These are phyloP conservation scores for Latrodectus hesperus DNA, from an alignment of 2,888 invertebrate species.

Conservation along the genomic window DNA sequence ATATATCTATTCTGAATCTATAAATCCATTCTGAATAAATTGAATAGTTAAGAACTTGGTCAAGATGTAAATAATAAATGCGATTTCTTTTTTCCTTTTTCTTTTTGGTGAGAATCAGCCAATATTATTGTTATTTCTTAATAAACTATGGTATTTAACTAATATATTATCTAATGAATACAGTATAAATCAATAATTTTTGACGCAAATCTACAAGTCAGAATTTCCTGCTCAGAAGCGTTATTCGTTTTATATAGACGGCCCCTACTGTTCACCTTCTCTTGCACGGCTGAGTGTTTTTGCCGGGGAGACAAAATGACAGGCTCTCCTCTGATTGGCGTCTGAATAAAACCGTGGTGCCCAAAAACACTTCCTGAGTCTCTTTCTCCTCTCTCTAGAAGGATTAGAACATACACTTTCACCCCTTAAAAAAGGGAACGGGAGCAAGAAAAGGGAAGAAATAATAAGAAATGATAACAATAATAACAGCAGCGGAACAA, in stretches of 20 bases:
- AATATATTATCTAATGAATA: no score
- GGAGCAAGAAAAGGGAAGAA: slow-evolving; percentile 15
- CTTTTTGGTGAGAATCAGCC: no score
- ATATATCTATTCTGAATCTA: no score
- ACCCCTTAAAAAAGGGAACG: not conserved
- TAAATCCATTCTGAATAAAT: no score
- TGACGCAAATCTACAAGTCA: no score
- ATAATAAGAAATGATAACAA: slow-evolving; percentile 50
- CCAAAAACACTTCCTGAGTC: slow-evolving; percentile 43
- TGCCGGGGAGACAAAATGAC: slow-evolving; percentile 58
- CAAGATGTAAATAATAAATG: no score
- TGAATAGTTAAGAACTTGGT: no score
- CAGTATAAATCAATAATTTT: no score
- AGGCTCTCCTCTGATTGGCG: slow-evolving; percentile 61
- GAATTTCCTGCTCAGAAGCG: no score
- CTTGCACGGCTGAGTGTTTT: slow-evolving; percentile 56
- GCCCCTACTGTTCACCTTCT: slow-evolving; percentile 18
- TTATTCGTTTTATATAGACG: not conserved
- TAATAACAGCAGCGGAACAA: slow-evolving; percentile 46
- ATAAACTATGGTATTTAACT: no score
- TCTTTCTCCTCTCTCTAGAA: slow-evolving; percentile 25
- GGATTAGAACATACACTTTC: slow-evolving; percentile 37
- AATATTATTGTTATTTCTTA: no score
- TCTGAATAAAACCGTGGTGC: slow-evolving; percentile 45
- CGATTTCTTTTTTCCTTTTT: no score